A percentile compares a stretch with the other conserved stretches of the same genome.
These are phyloP conservation scores for pig (Sus scrofa) DNA, from an alignment of 2,113 vertebrate genomes.

Conservation along the genomic window DNA sequence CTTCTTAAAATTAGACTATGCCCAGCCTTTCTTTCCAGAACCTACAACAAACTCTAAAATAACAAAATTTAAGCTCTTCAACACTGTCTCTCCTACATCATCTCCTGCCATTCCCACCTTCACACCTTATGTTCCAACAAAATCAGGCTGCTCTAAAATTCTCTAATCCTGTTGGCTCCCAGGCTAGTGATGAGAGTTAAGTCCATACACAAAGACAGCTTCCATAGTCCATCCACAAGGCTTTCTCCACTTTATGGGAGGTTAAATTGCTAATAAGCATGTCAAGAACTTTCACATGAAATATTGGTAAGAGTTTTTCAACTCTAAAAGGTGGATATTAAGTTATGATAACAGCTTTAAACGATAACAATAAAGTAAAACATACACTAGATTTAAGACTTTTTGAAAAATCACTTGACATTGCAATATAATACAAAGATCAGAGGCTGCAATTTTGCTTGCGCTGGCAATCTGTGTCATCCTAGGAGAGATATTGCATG, in stretches of 20 bases:
- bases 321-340: constrained; percentile 20
- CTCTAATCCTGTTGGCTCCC: constrained; percentile 46
- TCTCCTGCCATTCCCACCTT: constrained; percentile 50
- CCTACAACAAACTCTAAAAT: constrained; percentile 58
- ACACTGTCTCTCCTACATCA: constrained; percentile 41
- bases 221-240: neutral
- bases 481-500: neutral
- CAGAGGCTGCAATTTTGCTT: neutral
- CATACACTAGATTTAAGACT: neutral
- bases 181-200: constrained; percentile 6
- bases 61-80: constrained; percentile 52
- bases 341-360: neutral
- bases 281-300: constrained; percentile 33
- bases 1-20: constrained; percentile 61
- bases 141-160: constrained; percentile 48
- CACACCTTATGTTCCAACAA: constrained; percentile 66
- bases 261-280: neutral
- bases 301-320: neutral
- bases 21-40: constrained; percentile 35
- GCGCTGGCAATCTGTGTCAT: neutral
- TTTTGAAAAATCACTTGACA: neutral
- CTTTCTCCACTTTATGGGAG: neutral
- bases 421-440: neutral
- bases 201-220: neutral
- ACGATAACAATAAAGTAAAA: constrained; percentile 19